A percentile compares a stretch with the other conserved stretches of the same genome.
phyloP scores from a whole-genome alignment of 1,140 invertebrate species.

The Drosophila suzukii region DNA sequence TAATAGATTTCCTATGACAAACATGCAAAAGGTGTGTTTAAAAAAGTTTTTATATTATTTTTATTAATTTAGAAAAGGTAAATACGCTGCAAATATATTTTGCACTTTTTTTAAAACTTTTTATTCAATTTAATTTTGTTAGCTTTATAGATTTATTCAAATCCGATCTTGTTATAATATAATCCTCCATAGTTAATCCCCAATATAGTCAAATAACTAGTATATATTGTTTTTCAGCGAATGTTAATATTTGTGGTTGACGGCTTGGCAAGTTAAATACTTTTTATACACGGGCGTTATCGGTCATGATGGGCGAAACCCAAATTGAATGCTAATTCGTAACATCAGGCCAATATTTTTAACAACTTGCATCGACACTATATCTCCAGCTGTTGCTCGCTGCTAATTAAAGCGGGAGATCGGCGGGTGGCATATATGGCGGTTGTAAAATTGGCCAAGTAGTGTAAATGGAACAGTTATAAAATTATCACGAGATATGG shows the following conservation, averaged over 20 bases:
- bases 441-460: slow-evolving; percentile 17
- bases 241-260: slow-evolving; percentile 25
- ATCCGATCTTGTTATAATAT: not conserved
- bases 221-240: not conserved
- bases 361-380: slow-evolving; percentile 1
- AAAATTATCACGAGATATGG: slow-evolving; percentile 5
- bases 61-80: not conserved
- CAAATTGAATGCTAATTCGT: slow-evolving; percentile 47
- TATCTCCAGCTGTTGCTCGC: not conserved
- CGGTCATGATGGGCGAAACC: slow-evolving; percentile 17
- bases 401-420: slow-evolving; percentile 37
- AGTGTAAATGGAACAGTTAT: slow-evolving; percentile 13
- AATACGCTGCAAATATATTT: too few species aligned
- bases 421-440: slow-evolving; percentile 14
- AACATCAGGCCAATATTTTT: slow-evolving; percentile 33
- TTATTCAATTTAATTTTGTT: not conserved
- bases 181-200: not conserved
- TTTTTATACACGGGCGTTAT: slow-evolving; percentile 16
- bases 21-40: too few species aligned
- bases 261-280: slow-evolving; percentile 20
- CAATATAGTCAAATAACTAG: not conserved
- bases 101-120: not conserved
- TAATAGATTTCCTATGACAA: not conserved
- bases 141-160: too few species aligned
- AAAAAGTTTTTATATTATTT: not conserved